Evolutionary conservation across 2,113 vertebrate genomes (phyloP).

Genomic region (Centrocercus urophasianus): DNA sequence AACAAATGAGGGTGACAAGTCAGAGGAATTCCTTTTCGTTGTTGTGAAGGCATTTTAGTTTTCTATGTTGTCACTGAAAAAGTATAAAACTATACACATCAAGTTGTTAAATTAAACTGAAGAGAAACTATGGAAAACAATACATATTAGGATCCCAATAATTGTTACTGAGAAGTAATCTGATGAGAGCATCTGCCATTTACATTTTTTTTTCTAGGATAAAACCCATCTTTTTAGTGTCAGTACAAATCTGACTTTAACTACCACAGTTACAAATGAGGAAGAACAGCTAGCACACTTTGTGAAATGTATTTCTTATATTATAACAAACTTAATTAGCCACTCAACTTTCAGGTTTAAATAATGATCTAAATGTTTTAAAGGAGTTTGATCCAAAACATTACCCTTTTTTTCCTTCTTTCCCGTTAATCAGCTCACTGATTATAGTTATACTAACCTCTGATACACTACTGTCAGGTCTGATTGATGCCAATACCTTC

Average conservation of each 20-base stretch:
- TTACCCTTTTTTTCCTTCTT: conserved; percentile 45
- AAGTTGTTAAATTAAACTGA: background rate
- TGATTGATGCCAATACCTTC: conserved; percentile 73
- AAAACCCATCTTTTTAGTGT: background rate
- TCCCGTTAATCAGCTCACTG: conserved; percentile 63
- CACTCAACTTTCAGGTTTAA: conserved; percentile 62
- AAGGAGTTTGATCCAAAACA: conserved; percentile 66
- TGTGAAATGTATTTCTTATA: conserved; percentile 41
- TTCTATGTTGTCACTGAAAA: background rate
- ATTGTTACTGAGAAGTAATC: conserved; percentile 9
- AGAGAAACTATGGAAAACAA: background rate
- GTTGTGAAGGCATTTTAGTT: background rate
- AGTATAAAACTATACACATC: background rate
- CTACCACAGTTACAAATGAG: background rate
- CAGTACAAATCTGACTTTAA: conserved; percentile 51
- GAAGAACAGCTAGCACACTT: conserved; percentile 43
- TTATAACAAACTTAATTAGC: conserved; percentile 69
- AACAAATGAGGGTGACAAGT: background rate
- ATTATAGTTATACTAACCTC: conserved; percentile 75
- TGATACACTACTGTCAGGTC: conserved; percentile 75
- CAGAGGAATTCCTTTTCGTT: background rate
- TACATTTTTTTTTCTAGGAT: background rate
- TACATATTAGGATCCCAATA: background rate
- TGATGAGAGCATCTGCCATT: conserved; percentile 22
- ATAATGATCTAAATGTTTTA: conserved; percentile 67